Percentiles rank a stretch among this genome's conserved stretches.
Evolutionary conservation across 2,888 invertebrate species (phyloP).

Genomic region (Lasioglossum malachurum): DNA sequence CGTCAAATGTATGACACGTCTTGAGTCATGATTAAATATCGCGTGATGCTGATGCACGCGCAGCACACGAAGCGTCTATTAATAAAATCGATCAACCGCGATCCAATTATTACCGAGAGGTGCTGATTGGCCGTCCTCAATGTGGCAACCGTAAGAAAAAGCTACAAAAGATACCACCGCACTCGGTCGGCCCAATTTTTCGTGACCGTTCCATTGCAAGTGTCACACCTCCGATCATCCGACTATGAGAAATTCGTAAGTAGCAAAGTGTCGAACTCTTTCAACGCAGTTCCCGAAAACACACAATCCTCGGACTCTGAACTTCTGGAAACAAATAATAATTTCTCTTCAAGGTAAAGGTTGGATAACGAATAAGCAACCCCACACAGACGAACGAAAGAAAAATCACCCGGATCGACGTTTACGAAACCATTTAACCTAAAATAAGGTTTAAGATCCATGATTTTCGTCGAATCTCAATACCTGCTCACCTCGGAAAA

Average conservation of each 20-base stretch:
- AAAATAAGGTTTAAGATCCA: neutral
- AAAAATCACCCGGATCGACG: conserved; percentile 9
- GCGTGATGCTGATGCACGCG: conserved; percentile 14
- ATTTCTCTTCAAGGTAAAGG: conserved; percentile 53
- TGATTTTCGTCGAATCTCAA: neutral
- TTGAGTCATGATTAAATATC: conserved; percentile 39
- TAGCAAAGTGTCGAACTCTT: conserved; percentile 14
- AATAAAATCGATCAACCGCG: conserved; percentile 75
- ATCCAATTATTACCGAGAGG: conserved; percentile 77
- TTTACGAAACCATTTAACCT: neutral
- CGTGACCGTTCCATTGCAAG: conserved; percentile 51
- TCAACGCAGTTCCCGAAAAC: neutral
- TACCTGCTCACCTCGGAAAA: neutral
- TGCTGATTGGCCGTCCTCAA: conserved; percentile 79
- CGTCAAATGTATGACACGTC: conserved; percentile 1
- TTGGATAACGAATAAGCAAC: conserved; percentile 42
- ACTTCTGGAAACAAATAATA: conserved; percentile 16
- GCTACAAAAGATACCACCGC: conserved; percentile 73
- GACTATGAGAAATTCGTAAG: conserved; percentile 50
- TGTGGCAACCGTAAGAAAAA: conserved; percentile 69
- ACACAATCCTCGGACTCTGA: neutral
- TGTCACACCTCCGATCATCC: conserved; percentile 36
- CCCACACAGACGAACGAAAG: conserved; percentile 27
- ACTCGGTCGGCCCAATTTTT: conserved; percentile 68
- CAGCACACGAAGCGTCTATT: conserved; percentile 71